Conservation (phyloP, 1,140 invertebrate genomes). For the Ditylenchus dipsaci region DNA sequence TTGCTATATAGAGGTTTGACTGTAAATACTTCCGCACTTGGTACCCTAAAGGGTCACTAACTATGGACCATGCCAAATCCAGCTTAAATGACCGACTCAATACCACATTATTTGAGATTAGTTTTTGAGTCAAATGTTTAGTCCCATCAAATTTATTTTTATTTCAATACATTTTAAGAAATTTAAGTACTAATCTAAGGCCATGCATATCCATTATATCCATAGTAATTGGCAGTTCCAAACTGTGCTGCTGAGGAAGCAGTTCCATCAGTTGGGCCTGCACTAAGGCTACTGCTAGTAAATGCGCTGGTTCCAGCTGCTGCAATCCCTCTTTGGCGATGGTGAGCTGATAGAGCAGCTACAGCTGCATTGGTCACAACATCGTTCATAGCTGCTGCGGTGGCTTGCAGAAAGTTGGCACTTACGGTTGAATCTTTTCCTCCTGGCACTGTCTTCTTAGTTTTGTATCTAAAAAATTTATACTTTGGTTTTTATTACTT, state of each 20-base stretch:
- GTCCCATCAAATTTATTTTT: no score
- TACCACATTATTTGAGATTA: no score
- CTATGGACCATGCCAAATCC: no score
- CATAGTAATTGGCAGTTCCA: neutral
- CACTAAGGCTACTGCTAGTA: neutral
- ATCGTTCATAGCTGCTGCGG: neutral
- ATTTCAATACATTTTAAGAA: no score
- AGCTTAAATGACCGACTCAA: no score
- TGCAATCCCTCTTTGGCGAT: neutral
- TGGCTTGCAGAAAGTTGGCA: slow-evolving; percentile 5
- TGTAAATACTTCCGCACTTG: no score
- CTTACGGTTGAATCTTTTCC: neutral
- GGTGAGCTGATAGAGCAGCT: neutral
- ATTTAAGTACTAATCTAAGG: neutral
- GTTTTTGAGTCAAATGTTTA: no score
- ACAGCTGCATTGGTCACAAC: slow-evolving; percentile 1
- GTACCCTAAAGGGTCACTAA: no score
- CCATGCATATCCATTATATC: slow-evolving; percentile 1
- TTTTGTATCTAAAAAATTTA: slow-evolving; percentile 1
- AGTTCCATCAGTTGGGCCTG: neutral
- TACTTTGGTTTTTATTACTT: neutral
- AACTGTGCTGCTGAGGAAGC: neutral
- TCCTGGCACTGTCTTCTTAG: slow-evolving; percentile 3
- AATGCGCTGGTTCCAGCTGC: neutral
- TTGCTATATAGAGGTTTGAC: no score